Base-by-base conservation (phyloP, 2,888 invertebrate genomes). In the Oxytorus armatus region DNA sequence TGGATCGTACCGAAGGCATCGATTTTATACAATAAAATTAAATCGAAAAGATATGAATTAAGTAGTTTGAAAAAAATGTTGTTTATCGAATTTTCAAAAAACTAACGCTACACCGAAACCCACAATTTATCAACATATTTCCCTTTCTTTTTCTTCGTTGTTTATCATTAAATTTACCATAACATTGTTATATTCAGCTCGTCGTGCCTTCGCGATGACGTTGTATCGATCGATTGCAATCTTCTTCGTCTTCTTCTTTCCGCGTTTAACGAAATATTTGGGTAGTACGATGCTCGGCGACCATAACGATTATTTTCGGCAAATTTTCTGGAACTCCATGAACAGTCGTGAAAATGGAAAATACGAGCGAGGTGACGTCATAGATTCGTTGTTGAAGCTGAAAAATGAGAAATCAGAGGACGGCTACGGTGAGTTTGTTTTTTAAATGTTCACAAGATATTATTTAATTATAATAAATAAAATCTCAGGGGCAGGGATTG, bases 271-370 rank as follows among this genome's bases (percentile, higher is more conserved):
- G 0, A 77, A 82, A 7, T 77, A 61, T 10, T 0, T 87, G 0
- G 69, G 73, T 0, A 18, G n/a, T 3, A 18, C 75, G 5, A 65
- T 89, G 42, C 68, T 90, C 1, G 87, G 85, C 1, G 1, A 69
- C 0, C 39, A 81, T 1, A 85, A 81, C 0, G 42, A 84, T 10
- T 90, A 86, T 44, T 89, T 90, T n/a, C 85, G 88, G 0, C 78
- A 79, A 21, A 57, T 90, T n/a, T 90, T 90, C 55, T 88, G 88
- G 88, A 79, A 83, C 3, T 89, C 89, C 0, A 83, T 90, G 86
- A 80, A 90, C 16, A 74, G 53, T 0, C 83, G 90, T 14, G 86
- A 88, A 21, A 33, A 75, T 7, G 82, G 83, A 0, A 86, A 86
- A 11, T 39, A 21, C 0, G 87, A 87, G 69, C 85, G 89, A n/a